These are phyloP conservation scores for Sarcophaga subvicina DNA, from an alignment of 2,888 invertebrate genomes.

Conservation along the genomic window DNA sequence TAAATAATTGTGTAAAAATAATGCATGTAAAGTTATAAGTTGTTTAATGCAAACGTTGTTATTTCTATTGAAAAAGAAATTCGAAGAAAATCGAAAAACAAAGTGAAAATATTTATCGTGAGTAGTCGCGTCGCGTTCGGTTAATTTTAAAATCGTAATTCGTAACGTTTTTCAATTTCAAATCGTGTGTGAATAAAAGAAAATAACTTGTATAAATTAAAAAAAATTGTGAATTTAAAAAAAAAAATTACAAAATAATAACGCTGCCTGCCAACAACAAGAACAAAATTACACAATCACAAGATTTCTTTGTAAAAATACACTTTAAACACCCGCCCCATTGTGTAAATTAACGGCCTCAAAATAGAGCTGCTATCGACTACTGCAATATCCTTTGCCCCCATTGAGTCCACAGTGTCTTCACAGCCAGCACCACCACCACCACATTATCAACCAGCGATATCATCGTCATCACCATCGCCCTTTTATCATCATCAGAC, in stretches of 20 bases:
- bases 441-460: constrained; percentile 48
- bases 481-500: constrained; percentile 61
- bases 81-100: neutral
- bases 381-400: constrained; percentile 81
- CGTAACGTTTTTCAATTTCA: constrained; percentile 21
- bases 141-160: constrained; percentile 56
- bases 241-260: neutral
- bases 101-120: neutral
- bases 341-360: constrained; percentile 75
- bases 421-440: constrained; percentile 67
- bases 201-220: constrained; percentile 23
- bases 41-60: neutral
- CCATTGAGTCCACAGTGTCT: constrained; percentile 76
- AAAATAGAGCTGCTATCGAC: constrained; percentile 82
- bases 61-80: neutral
- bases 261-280: neutral
- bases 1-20: neutral
- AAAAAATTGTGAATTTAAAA: constrained; percentile 5
- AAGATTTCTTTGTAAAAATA: neutral
- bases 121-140: constrained; percentile 43
- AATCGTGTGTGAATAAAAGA: constrained; percentile 45
- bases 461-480: constrained; percentile 75
- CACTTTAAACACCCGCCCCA: neutral
- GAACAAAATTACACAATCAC: neutral
- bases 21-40: neutral